Conservation (phyloP, 2,888 invertebrate species). For the Dioctria rufipes region DNA sequence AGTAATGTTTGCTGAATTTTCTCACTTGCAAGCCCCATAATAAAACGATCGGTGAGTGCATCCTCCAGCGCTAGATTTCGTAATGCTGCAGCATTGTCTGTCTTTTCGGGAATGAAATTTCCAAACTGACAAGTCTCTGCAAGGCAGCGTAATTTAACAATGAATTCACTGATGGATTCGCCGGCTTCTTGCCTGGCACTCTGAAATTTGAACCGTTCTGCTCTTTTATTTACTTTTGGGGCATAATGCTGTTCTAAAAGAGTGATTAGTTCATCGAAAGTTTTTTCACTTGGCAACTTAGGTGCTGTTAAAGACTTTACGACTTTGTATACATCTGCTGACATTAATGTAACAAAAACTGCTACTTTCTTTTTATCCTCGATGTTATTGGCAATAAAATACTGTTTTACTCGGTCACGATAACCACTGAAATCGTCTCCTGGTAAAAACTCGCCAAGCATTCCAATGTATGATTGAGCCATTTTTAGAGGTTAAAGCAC, state of each 20-base stretch:
- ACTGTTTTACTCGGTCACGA: not conserved
- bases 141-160: too few species aligned
- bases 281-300: conserved; percentile 22
- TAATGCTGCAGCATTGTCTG: too few species aligned
- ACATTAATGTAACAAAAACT: conserved; percentile 52
- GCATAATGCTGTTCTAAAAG: conserved; percentile 50
- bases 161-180: too few species aligned
- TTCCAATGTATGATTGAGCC: too few species aligned
- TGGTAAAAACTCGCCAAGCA: too few species aligned
- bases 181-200: conserved; percentile 51
- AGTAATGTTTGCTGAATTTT: too few species aligned
- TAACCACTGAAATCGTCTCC: too few species aligned
- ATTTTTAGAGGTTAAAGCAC: too few species aligned
- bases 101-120: too few species aligned
- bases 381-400: not conserved
- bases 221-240: conserved; percentile 50
- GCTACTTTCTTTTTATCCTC: conserved; percentile 32
- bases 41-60: too few species aligned
- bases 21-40: too few species aligned
- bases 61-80: too few species aligned
- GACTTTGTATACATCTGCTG: conserved; percentile 50
- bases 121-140: conserved; percentile 45
- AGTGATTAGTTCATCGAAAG: conserved; percentile 14
- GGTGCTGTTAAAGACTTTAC: conserved; percentile 51
- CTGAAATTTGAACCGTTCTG: conserved; percentile 52